Conservation (phyloP, 2,888 invertebrate genomes). For the Mystacides longicornis region DNA sequence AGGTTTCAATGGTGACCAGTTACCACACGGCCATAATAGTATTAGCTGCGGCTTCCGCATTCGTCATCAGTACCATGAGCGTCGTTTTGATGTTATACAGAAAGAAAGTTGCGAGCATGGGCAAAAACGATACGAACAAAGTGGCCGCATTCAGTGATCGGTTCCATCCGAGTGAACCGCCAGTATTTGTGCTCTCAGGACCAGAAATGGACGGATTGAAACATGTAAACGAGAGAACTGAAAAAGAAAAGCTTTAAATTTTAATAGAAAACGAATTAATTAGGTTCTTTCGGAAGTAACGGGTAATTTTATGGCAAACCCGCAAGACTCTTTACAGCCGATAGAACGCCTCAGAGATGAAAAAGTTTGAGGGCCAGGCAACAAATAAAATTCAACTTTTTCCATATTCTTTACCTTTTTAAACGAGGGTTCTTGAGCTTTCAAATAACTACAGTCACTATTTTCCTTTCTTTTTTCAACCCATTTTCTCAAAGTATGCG, state of each 20-base stretch:
- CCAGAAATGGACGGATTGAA: constrained; percentile 46
- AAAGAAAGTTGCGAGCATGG: constrained; percentile 50
- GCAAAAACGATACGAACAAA: constrained; percentile 43
- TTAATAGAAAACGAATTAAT: too few relatives aligned
- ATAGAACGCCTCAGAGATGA: too few relatives aligned
- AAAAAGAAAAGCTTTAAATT: constrained; percentile 5
- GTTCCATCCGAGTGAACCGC: constrained; percentile 56
- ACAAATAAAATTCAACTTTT: too few relatives aligned
- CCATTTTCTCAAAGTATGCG: too few relatives aligned
- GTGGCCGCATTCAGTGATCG: constrained; percentile 45
- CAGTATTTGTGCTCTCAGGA: constrained; percentile 62
- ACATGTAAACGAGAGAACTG: constrained; percentile 17
- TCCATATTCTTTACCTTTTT: too few relatives aligned
- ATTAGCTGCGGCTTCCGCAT: constrained; percentile 69
- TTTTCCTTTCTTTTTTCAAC: too few relatives aligned
- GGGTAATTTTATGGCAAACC: too few relatives aligned
- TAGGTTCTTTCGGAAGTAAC: too few relatives aligned
- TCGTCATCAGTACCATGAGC: constrained; percentile 69
- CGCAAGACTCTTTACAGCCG: too few relatives aligned
- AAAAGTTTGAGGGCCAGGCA: too few relatives aligned
- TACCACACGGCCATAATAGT: constrained; percentile 74
- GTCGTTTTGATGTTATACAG: constrained; percentile 70
- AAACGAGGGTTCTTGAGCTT: too few relatives aligned
- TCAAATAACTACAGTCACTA: too few relatives aligned
- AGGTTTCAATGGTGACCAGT: constrained; percentile 57